phyloP scores from a whole-genome alignment of 2,113 vertebrate species.

The Notothenia rossii region DNA sequence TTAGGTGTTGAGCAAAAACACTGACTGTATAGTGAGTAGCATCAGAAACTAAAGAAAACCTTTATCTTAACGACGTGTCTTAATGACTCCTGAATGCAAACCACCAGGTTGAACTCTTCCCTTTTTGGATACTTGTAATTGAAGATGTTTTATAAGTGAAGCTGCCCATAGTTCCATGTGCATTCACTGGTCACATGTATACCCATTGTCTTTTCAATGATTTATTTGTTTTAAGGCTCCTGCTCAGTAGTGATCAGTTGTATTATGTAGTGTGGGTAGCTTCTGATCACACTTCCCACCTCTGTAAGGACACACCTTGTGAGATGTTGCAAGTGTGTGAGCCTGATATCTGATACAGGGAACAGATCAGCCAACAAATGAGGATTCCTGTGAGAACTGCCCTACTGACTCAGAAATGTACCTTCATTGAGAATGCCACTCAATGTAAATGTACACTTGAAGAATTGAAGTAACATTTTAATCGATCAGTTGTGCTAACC shows the following conservation, averaged over 20 bases:
- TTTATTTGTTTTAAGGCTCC: too few species aligned
- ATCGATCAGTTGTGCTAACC: too few species aligned
- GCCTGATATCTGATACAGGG: neutral
- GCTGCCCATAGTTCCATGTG: neutral
- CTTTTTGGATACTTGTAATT: too few species aligned
- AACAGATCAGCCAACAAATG: neutral
- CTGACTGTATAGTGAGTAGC: too few species aligned
- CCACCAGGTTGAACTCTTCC: neutral
- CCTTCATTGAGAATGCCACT: neutral
- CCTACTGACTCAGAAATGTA: neutral
- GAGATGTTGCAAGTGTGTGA: too few species aligned
- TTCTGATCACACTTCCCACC: neutral
- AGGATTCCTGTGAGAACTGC: neutral
- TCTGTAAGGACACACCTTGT: neutral
- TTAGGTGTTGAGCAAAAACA: neutral
- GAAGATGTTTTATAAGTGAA: neutral
- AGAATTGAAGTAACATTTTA: too few species aligned
- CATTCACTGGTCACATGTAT: neutral
- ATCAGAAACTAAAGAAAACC: too few species aligned
- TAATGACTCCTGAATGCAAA: neutral
- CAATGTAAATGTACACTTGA: neutral
- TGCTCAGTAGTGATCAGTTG: neutral
- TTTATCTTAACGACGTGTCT: too few species aligned
- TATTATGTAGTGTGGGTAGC: neutral
- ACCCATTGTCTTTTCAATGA: neutral